Evolutionary conservation across 2,113 vertebrate genomes (phyloP).

Genomic region (Uria lomvia): DNA sequence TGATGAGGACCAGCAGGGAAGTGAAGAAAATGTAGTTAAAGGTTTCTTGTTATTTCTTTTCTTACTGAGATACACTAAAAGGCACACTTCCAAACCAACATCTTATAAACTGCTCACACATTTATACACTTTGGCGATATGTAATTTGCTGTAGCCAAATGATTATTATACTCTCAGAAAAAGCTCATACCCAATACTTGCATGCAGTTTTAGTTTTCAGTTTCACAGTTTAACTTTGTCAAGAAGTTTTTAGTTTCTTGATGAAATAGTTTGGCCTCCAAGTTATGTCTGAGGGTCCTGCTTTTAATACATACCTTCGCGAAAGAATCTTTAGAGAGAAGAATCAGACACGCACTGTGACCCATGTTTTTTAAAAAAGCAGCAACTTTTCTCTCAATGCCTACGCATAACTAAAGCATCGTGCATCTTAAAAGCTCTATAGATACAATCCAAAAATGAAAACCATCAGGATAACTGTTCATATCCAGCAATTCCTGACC

Average conservation of each 20-base stretch:
- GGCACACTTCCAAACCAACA: not conserved
- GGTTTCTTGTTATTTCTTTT: not conserved
- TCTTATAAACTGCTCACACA: not conserved
- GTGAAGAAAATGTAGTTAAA: not conserved
- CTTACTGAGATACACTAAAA: not conserved
- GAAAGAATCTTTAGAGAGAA: not conserved
- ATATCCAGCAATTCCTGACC: not conserved
- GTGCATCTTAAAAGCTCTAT: not conserved
- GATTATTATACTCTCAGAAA: not conserved
- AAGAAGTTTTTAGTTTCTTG: not conserved
- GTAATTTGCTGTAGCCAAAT: not conserved
- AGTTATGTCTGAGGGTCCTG: not conserved
- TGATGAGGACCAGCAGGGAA: not conserved
- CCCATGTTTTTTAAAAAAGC: not conserved
- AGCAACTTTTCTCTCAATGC: not conserved
- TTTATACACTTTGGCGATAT: not conserved
- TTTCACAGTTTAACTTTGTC: not conserved
- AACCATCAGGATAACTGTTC: not conserved
- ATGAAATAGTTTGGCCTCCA: not conserved
- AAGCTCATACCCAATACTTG: not conserved
- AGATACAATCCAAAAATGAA: not conserved
- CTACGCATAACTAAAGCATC: not conserved
- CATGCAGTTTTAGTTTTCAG: not conserved
- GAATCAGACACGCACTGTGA: not conserved
- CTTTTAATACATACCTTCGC: not conserved